Percentiles rank a stretch among this genome's conserved stretches.
phyloP scores from a whole-genome alignment of 2,888 invertebrate genomes.

The Leptinotarsa rubiginosa region DNA sequence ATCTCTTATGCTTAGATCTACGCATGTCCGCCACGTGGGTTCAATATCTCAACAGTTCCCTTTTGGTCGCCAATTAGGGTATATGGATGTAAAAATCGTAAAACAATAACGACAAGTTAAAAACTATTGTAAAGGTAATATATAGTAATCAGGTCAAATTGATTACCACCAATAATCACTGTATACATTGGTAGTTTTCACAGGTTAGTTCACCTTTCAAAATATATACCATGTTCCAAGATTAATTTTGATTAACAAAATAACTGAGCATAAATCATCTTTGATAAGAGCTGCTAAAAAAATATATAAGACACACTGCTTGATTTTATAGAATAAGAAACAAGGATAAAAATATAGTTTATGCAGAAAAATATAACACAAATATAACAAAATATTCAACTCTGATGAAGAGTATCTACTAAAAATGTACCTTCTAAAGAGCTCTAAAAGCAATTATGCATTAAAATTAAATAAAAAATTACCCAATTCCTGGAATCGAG shows the following conservation, averaged over 20 bases:
- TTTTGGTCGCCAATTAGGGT: background rate
- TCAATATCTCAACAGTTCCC: background rate
- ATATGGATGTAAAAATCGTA: background rate
- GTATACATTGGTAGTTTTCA: constrained; percentile 4
- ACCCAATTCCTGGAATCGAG: too few relatives aligned
- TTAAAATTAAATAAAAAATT: too few relatives aligned
- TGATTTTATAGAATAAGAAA: background rate
- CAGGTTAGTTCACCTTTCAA: background rate
- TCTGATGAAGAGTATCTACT: constrained; percentile 3
- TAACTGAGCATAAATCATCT: background rate
- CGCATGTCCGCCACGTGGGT: background rate
- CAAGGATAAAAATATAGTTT: constrained; percentile 3
- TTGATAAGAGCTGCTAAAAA: background rate
- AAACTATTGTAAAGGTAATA: background rate
- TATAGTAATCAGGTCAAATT: background rate
- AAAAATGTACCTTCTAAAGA: constrained; percentile 1
- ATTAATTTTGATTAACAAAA: background rate
- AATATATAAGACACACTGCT: background rate
- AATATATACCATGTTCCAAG: background rate
- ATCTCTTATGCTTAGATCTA: background rate
- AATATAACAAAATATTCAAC: constrained; percentile 6
- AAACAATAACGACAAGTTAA: background rate
- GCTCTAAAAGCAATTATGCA: too few relatives aligned
- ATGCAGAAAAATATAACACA: constrained; percentile 4
- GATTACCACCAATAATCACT: background rate